phyloP scores from a whole-genome alignment of 1,140 invertebrate species.

The Gonatopus flavifemur region DNA sequence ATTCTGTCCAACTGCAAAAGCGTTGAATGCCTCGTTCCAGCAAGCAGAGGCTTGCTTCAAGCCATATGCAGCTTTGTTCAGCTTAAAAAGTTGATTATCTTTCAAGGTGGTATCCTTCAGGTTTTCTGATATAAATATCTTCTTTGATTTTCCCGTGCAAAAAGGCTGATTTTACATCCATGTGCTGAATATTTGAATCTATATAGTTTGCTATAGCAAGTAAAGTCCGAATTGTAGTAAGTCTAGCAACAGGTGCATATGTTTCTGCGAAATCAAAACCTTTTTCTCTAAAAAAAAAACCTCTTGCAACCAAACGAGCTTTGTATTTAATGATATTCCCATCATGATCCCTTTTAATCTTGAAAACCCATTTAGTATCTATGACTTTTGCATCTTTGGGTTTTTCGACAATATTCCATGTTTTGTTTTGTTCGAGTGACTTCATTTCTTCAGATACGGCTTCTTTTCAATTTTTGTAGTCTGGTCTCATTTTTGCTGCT shows the following conservation, averaged over 20 bases:
- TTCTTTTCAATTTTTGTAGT: slow-evolving; percentile 31
- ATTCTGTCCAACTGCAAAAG: not conserved
- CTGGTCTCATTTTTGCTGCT: slow-evolving; percentile 31
- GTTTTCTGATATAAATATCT: slow-evolving; percentile 40
- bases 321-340: slow-evolving; percentile 22
- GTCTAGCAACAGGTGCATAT: too few species aligned
- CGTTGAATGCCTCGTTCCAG: slow-evolving; percentile 39
- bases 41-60: slow-evolving; percentile 46
- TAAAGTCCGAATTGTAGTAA: not conserved
- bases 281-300: too few species aligned
- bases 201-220: not conserved
- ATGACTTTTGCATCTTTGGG: slow-evolving; percentile 26
- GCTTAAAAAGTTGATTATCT: slow-evolving; percentile 19
- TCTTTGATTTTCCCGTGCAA: slow-evolving; percentile 15
- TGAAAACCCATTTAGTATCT: slow-evolving; percentile 40
- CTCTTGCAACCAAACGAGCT: slow-evolving; percentile 50
- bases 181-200: slow-evolving; percentile 1
- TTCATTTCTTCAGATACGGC: slow-evolving; percentile 39
- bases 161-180: slow-evolving; percentile 42
- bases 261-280: too few species aligned
- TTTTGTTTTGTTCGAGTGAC: slow-evolving; percentile 37
- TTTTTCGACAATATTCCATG: slow-evolving; percentile 33
- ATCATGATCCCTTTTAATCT: slow-evolving; percentile 23
- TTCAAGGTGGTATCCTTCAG: slow-evolving; percentile 31
- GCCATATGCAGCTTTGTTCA: slow-evolving; percentile 48